Conservation (phyloP, 2,888 invertebrate species). For the Drosophila limbata region DNA sequence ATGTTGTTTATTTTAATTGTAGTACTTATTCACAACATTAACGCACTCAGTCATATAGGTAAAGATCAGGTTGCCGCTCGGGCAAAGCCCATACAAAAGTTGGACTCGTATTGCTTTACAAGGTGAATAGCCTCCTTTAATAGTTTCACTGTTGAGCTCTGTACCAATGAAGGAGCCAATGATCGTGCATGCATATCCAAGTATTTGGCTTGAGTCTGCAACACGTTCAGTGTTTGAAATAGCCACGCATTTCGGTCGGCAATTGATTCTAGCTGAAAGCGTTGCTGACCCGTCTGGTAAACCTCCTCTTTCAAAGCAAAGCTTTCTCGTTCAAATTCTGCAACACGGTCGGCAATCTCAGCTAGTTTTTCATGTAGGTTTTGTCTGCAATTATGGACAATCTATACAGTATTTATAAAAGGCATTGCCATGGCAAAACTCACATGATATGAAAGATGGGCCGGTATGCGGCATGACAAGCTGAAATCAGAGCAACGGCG, state of each 20-base stretch:
- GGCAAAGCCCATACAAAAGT: conserved; percentile 42
- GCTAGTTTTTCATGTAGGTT: not conserved
- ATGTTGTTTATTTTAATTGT: not conserved
- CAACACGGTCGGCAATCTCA: conserved; percentile 26
- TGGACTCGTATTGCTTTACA: conserved; percentile 16
- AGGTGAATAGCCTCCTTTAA: conserved; percentile 41
- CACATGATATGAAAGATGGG: conserved; percentile 45
- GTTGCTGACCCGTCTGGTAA: not conserved
- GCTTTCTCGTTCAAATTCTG: conserved; percentile 23
- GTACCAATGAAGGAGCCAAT: conserved; percentile 30
- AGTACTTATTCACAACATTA: not conserved
- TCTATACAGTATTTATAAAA: not conserved
- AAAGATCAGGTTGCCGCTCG: not conserved
- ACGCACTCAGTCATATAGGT: not conserved
- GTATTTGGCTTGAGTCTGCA: conserved; percentile 53
- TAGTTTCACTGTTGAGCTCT: conserved; percentile 26
- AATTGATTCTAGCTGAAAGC: not conserved
- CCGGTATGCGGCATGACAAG: conserved; percentile 35
- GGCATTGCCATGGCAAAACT: conserved; percentile 16
- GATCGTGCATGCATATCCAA: conserved; percentile 36
- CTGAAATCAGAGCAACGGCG: conserved; percentile 26
- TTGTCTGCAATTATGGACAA: conserved; percentile 25
- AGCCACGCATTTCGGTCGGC: conserved; percentile 42
- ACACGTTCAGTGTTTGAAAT: conserved; percentile 14
- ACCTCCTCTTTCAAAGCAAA: conserved; percentile 7